Evolutionary conservation across 2,797 vertebrate species (phyloP), one percentile per base, ranked within the genome.

Genomic region (Mus minutoides): DNA sequence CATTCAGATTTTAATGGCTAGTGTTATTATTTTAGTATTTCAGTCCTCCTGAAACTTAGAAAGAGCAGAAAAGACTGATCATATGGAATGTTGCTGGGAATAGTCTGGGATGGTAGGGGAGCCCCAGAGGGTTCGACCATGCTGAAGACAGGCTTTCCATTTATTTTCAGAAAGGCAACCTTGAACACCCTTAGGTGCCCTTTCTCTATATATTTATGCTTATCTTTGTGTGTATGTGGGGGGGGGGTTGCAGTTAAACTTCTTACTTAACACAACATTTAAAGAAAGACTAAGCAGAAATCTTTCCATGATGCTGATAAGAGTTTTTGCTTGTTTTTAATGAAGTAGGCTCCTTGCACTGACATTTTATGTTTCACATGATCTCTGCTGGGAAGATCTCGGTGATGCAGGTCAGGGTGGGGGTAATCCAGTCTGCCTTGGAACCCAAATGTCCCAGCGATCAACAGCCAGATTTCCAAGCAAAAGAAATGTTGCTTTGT

Each of bases 181-280:
- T 5, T 0, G 0, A 26, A 0, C 0, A 2, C 13, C 26, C 22
- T 49, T 91, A 31, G 16, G 0, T 12, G 1, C 2, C 2, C 24
- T 40, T 64, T 6, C 9, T 46, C 52, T 67, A 60, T 40, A 8
- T 60, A 22, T 37, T 58, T 82, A 3, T 82, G 12, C 24, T 75
- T 73, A n/a, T 29, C 31, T 31, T 11, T 82, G 1, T 26, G n/a
- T n/a, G n/a, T n/a, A n/a, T n/a, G n/a, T n/a, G n/a, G n/a, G 26
- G 34, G 10, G 17, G 37, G 21, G 29, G 29, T 17, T 1, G 9
- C 19, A 54, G 13, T 37, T 67, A 14, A n/a, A 4, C 40, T 34
- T 37, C 14, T 46, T 10, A 54, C 3, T 46, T 73, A 69, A 90
- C 40, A 49, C 26, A 37, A 67, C 43, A 58, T 29, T 12, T 54